Evolutionary conservation across 2,113 vertebrate species (phyloP).

Genomic region (Cebus imitator): DNA sequence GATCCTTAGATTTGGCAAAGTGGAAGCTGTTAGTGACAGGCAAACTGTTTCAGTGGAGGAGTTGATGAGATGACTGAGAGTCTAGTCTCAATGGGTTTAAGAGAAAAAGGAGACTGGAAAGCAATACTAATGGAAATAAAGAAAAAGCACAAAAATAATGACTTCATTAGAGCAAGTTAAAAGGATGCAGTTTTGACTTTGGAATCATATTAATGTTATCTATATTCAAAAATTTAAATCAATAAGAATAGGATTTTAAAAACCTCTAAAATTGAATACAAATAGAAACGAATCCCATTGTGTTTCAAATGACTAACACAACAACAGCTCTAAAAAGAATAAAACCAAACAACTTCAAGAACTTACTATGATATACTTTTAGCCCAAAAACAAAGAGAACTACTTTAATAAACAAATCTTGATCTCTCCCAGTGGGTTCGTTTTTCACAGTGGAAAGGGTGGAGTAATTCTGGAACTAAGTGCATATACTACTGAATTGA

Average conservation of each 20-base stretch:
- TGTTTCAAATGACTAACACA: neutral
- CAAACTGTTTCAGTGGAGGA: neutral
- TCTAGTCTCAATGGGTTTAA: neutral
- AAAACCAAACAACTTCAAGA: neutral
- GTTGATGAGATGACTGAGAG: neutral
- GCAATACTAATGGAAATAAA: neutral
- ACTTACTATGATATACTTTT: neutral
- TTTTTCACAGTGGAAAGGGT: neutral
- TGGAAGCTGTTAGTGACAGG: neutral
- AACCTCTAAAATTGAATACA: neutral
- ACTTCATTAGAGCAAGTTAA: neutral
- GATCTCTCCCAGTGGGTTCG: neutral
- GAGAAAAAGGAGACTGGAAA: neutral
- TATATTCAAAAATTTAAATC: conserved; percentile 29
- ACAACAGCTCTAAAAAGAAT: neutral
- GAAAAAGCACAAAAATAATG: neutral
- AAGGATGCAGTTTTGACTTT: neutral
- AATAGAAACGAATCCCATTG: neutral
- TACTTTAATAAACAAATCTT: neutral
- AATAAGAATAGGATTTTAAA: neutral
- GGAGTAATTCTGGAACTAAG: neutral
- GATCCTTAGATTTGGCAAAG: neutral
- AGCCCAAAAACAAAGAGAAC: neutral
- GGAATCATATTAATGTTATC: neutral
- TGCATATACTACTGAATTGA: neutral